Percentiles rank a stretch among this genome's conserved stretches.
phyloP scores from a whole-genome alignment of 2,888 invertebrate genomes.

The Orthosia gracilis region DNA sequence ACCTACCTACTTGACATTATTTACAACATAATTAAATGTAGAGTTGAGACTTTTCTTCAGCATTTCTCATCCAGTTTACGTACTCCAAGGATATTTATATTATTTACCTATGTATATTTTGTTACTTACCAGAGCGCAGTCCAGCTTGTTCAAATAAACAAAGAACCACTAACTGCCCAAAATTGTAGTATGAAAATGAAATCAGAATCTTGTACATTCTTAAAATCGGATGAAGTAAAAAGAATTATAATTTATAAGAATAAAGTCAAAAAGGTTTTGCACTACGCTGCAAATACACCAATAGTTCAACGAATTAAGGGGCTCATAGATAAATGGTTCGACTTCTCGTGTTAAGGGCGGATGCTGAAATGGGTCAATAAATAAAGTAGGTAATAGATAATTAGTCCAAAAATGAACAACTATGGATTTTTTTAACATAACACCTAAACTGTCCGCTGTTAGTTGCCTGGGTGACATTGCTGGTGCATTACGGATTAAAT shows the following conservation, averaged over 20 bases:
- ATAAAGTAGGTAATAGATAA: neutral
- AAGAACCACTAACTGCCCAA: neutral
- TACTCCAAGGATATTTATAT: slow-evolving; percentile 19
- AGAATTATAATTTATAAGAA: neutral
- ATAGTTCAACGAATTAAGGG: neutral
- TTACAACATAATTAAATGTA: neutral
- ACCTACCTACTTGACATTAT: neutral
- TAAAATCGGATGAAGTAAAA: neutral
- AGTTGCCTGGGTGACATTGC: neutral
- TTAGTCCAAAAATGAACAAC: neutral
- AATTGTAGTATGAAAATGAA: neutral
- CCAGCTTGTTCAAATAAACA: neutral
- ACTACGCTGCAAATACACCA: neutral
- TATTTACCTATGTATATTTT: slow-evolving; percentile 4
- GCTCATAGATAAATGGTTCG: neutral
- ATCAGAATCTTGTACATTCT: neutral
- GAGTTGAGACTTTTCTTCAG: neutral
- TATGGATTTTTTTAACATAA: neutral
- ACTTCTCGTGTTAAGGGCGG: neutral
- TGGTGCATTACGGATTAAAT: neutral
- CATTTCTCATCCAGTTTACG: slow-evolving; percentile 26
- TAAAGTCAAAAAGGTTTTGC: neutral
- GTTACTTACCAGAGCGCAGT: slow-evolving; percentile 2
- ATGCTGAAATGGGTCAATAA: neutral
- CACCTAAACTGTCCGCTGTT: neutral